Base-by-base conservation (phyloP, 1,140 invertebrate species). In the Atta texana region DNA sequence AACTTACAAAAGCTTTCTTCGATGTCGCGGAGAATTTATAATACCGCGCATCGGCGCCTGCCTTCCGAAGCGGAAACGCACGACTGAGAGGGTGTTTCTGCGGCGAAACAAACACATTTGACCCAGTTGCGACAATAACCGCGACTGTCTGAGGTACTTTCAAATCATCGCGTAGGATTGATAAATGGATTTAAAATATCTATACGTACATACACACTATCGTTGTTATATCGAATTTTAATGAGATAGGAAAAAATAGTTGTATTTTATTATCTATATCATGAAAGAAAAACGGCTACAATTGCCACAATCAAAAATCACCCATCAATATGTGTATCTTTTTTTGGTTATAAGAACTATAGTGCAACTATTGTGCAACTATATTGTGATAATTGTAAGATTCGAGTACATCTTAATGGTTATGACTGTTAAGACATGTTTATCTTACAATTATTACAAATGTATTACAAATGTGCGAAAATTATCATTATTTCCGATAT, bases 1-100 rank as follows among this genome's bases (percentile, higher is more conserved):
- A 44, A 53, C 55, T 69, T 24, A 69, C 68, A 75, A 75, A 75
- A 59, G 16, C 76, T 86, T 86, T 77, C 87, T 66, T 76, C 87
- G 72, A 31, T 24, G 71, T 28, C 71, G 16, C 18, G 7, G 24
- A 66, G 24, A 66, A 66, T 53, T 63, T 12, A 63, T 69, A 85
- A 80, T 75, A 8, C 14, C 53, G 18, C 44, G 34, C 28, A 51
- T 31, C 24, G 14, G 77, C 16, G 44, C 3, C 1, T 57, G 18
- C 18, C 18, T 55, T 16, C 18, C 59, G 49, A 39, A 18, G 64
- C 31, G 63, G 61, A 82, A 69, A 81, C 69, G 14, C 44, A 14
- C 44, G 14, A 24, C 61, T 21, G 76, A 57, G 18, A 44, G 34
- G 34, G 39, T 24, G 49, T 78, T 77, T 71, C 55, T 61, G 18